Conservation (phyloP, 2,113 vertebrate species). For the Microcebus jonahi region DNA sequence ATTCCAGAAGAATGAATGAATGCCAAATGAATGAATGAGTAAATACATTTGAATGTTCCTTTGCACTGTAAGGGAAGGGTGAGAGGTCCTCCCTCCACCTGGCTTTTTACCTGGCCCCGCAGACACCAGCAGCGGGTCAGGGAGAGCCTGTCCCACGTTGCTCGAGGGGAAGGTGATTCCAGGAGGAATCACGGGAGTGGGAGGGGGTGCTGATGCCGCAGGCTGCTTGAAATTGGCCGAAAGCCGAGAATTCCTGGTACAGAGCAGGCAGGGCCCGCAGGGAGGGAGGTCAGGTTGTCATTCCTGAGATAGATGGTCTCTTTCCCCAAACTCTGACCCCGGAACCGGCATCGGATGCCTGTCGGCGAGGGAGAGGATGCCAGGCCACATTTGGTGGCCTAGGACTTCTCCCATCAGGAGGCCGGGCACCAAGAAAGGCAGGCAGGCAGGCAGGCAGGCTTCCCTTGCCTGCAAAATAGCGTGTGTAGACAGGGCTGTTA, state of each 20-base stretch:
- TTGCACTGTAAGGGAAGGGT: neutral
- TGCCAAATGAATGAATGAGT: neutral
- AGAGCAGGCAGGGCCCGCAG: neutral
- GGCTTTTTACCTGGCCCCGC: neutral
- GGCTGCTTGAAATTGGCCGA: slow-evolving; percentile 19
- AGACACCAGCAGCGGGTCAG: neutral
- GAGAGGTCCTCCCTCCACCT: neutral
- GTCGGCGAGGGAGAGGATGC: neutral
- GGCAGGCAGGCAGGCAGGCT: neutral
- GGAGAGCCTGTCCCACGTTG: slow-evolving; percentile 26
- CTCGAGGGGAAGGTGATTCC: slow-evolving; percentile 64
- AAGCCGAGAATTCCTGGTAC: neutral
- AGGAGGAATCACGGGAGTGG: slow-evolving; percentile 59
- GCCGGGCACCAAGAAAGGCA: neutral
- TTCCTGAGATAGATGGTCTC: slow-evolving; percentile 27
- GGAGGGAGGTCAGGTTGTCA: slow-evolving; percentile 39
- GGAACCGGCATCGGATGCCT: neutral
- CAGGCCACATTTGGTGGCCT: neutral
- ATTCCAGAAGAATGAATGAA: slow-evolving; percentile 15
- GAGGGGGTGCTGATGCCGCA: slow-evolving; percentile 52
- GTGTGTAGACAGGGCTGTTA: slow-evolving; percentile 29
- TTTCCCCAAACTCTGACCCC: slow-evolving; percentile 60
- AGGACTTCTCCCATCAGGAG: neutral
- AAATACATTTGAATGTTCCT: neutral
- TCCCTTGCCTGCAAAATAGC: slow-evolving; percentile 24